Percentiles rank a stretch among this genome's conserved stretches.
Evolutionary conservation across 35 echinoderm and acorn worm species (phyloP).

Genomic region (Eucidaris tribuloides): DNA sequence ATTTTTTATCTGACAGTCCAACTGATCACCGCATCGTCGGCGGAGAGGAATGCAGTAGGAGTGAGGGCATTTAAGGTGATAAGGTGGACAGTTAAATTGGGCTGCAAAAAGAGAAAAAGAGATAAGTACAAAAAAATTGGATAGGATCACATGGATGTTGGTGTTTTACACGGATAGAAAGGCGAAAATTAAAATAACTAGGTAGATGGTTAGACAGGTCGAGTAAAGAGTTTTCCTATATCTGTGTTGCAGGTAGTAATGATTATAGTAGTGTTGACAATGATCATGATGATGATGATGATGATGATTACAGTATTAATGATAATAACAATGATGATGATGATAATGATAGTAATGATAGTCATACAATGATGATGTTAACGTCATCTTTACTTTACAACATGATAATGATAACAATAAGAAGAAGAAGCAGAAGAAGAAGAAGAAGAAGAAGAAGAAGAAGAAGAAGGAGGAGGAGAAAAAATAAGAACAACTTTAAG

Average conservation of each 20-base stretch:
- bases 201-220: background rate
- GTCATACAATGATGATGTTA: too few species aligned
- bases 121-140: background rate
- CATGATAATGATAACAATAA: too few species aligned
- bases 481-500: too few species aligned
- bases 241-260: background rate
- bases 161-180: background rate
- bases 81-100: constrained; percentile 39
- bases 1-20: constrained; percentile 71
- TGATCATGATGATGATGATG: too few species aligned
- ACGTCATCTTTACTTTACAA: too few species aligned
- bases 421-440: too few species aligned
- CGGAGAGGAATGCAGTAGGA: constrained; percentile 78
- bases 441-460: too few species aligned
- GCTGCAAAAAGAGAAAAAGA: constrained; percentile 32
- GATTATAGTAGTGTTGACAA: background rate
- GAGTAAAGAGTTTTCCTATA: background rate
- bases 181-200: too few species aligned
- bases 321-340: background rate
- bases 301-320: too few species aligned
- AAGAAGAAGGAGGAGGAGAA: too few species aligned
- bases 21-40: constrained; percentile 26
- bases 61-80: constrained; percentile 60
- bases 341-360: background rate
- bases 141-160: background rate